Evolutionary conservation across 2,888 invertebrate species (phyloP).

Genomic region (Dusona sp.): DNA sequence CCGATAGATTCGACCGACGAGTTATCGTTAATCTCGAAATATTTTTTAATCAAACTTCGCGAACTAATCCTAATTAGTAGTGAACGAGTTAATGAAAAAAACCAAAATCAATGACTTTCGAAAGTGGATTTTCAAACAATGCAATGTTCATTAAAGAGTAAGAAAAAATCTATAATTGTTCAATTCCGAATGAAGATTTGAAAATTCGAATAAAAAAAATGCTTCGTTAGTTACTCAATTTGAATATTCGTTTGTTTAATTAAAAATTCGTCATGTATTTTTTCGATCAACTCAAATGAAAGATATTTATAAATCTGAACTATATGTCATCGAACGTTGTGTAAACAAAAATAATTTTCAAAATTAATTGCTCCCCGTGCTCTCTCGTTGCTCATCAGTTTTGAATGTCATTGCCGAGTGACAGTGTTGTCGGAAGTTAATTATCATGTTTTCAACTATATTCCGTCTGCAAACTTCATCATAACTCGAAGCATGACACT

Average conservation of each 20-base stretch:
- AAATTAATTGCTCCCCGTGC: neutral
- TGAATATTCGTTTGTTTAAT: neutral
- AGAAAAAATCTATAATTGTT: neutral
- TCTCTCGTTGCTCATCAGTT: slow-evolving; percentile 1
- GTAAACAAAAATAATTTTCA: neutral
- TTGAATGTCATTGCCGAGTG: neutral
- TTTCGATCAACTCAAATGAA: neutral
- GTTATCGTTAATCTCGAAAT: neutral
- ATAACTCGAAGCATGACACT: slow-evolving; percentile 25
- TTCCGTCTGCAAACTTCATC: neutral
- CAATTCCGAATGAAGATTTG: neutral
- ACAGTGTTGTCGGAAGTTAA: slow-evolving; percentile 23
- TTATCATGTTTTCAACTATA: slow-evolving; percentile 17
- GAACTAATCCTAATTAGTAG: neutral
- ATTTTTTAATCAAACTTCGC: neutral
- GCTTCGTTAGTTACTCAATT: neutral
- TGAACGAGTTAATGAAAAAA: neutral
- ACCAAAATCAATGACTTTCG: neutral
- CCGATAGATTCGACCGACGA: slow-evolving; percentile 7
- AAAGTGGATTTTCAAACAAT: neutral
- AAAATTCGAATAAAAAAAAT: neutral
- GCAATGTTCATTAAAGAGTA: neutral
- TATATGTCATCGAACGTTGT: neutral
- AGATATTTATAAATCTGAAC: neutral
- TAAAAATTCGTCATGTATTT: neutral